Percentiles rank a stretch among this genome's conserved stretches.
Conservation (phyloP, 1,140 invertebrate genomes). For the Trachymyrmex cornetzi region DNA sequence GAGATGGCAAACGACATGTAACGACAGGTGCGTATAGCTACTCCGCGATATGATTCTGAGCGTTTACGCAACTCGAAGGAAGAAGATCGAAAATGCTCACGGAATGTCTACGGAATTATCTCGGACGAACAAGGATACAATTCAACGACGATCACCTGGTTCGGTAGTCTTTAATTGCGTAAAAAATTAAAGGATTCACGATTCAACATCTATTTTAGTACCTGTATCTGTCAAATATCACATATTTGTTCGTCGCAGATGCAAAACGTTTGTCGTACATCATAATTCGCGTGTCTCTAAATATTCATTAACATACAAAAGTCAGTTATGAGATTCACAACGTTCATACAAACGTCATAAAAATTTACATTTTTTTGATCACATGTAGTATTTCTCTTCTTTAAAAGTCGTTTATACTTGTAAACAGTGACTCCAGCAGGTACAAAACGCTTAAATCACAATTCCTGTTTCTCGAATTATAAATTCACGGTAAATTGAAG, state of each 20-base stretch:
- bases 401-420: neutral
- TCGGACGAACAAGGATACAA: slow-evolving; percentile 29
- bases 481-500: slow-evolving; percentile 1
- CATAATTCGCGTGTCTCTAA: neutral
- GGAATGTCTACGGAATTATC: slow-evolving; percentile 43
- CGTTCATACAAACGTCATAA: neutral
- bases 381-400: neutral
- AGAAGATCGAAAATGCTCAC: slow-evolving; percentile 29
- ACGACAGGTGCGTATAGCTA: neutral
- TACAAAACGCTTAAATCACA: slow-evolving; percentile 23
- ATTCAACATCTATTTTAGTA: neutral
- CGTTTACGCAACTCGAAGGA: slow-evolving; percentile 4
- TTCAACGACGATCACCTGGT: slow-evolving; percentile 34
- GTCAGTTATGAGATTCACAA: slow-evolving; percentile 3
- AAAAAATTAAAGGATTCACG: neutral
- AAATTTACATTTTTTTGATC: neutral
- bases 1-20: slow-evolving; percentile 6
- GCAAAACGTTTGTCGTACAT: neutral
- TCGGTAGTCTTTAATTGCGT: slow-evolving; percentile 45
- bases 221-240: neutral
- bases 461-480: neutral
- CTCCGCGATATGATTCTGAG: neutral
- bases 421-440: neutral
- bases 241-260: neutral
- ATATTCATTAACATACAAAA: neutral